Conservation (phyloP, 2,797 vertebrate species). For the Cyprinella venusta region DNA sequence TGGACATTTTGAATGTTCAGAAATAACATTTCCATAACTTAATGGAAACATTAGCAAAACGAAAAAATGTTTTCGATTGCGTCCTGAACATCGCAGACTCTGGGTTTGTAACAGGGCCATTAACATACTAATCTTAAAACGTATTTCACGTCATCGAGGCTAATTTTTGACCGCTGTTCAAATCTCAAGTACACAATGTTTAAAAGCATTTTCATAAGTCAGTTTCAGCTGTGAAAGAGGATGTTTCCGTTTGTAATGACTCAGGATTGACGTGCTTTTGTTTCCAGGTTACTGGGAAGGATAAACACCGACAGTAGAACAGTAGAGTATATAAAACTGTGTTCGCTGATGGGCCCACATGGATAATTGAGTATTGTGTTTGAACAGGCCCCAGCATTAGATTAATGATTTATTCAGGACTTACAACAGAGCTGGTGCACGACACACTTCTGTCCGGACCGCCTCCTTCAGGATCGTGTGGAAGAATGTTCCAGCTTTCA, state of each 20-base stretch:
- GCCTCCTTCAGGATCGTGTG: constrained; percentile 40
- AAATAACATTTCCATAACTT: not conserved
- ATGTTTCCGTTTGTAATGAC: constrained; percentile 53
- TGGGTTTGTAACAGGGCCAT: not conserved
- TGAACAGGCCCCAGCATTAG: constrained; percentile 62
- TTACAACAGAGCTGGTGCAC: constrained; percentile 58
- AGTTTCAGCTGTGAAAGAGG: not conserved
- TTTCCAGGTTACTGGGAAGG: constrained; percentile 78
- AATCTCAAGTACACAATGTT: not conserved
- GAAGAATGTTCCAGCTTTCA: constrained; percentile 54
- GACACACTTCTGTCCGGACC: constrained; percentile 41
- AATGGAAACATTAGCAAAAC: not conserved
- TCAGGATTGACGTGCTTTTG: constrained; percentile 65
- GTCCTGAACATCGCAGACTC: too few species aligned
- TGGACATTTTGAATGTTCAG: not conserved
- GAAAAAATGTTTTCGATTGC: not conserved
- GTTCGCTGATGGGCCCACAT: constrained; percentile 59
- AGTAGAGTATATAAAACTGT: constrained; percentile 66
- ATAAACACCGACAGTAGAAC: constrained; percentile 68
- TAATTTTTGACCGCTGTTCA: not conserved
- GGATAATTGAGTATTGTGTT: constrained; percentile 66
- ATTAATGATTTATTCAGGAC: constrained; percentile 78
- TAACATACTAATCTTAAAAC: not conserved
- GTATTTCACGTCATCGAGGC: not conserved
- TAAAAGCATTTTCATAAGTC: constrained; percentile 13